Evolutionary conservation across 2,797 vertebrate genomes (phyloP), one percentile per base, ranked within the genome.

Genomic region (Zalophus californianus): DNA sequence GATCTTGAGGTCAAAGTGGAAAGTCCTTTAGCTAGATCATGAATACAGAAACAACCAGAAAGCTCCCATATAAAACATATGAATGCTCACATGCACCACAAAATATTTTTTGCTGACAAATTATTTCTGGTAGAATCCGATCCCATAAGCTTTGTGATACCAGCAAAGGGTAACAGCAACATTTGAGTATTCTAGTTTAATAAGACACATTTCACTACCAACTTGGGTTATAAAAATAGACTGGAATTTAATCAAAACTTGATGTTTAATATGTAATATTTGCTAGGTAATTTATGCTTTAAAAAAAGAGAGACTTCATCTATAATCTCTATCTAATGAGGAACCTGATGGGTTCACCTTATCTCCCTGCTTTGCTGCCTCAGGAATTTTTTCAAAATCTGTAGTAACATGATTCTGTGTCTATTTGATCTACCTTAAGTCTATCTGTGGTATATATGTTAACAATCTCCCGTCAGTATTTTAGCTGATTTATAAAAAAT

Each of bases 241-340:
- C 18, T 12, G 27, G 21, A 50, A 84, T 78, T 85, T 70, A 92
- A 84, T 79, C 32, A 92, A 85, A 48, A n/a, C 35, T 87, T 56
- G 4, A n/a, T 32, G 27, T 79, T 92, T 58, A 62, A 52, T 15
- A 72, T 14, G 3, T 25, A 62, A 70, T 13, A 80, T 13, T 32
- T 29, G 72, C 4, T 79, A 79, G 58, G 48, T 48, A 29, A 72
- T 62, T 85, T 75, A 35, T 50, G 12, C 90, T 23, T 50, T 1
- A 50, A 66, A 68, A 68, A 12, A 32, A 44, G 27, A 50, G 44
- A 62, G 48, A 7, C 20, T 48, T 68, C 23, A 58, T 72, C 56
- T 80, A 73, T 77, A 94, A 77, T 44, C 32, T 60, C 35, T 50
- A 16, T 13, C n/a, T 54, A 62, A 82, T 25, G 44, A 70, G 60